phyloP scores from a whole-genome alignment of 2,888 invertebrate genomes.

The Neoascia interrupta region DNA sequence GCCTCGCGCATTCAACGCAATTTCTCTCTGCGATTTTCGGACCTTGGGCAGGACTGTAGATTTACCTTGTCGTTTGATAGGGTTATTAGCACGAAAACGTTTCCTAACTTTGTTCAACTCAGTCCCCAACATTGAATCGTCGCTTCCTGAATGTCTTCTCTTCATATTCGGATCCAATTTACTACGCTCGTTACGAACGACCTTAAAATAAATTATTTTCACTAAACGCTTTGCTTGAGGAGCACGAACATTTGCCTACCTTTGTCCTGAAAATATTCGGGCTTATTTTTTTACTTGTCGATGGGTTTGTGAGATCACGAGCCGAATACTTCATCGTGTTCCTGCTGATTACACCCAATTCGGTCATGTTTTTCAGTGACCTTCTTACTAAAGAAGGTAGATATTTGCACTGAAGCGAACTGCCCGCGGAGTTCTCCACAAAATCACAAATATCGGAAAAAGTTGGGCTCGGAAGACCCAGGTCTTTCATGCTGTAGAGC shows the following conservation, averaged over 20 bases:
- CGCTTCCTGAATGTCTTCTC: background rate
- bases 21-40: background rate
- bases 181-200: no score
- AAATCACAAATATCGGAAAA: background rate
- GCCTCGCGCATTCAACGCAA: no score
- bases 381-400: constrained; percentile 63
- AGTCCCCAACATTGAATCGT: constrained; percentile 23
- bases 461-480: background rate
- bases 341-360: constrained; percentile 14
- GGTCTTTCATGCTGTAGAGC: constrained; percentile 55
- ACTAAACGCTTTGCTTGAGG: no score
- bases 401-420: constrained; percentile 70
- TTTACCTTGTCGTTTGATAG: background rate
- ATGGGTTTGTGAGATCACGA: no score
- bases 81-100: constrained; percentile 4
- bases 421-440: constrained; percentile 64
- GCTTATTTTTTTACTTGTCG: background rate
- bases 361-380: constrained; percentile 68
- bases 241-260: no score
- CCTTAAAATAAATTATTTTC: background rate
- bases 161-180: constrained; percentile 1
- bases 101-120: constrained; percentile 6
- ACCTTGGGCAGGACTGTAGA: background rate
- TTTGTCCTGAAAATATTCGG: background rate
- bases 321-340: background rate